These are phyloP conservation scores for Nomada fucata DNA, from an alignment of 2,888 invertebrate species.

Conservation along the genomic window DNA sequence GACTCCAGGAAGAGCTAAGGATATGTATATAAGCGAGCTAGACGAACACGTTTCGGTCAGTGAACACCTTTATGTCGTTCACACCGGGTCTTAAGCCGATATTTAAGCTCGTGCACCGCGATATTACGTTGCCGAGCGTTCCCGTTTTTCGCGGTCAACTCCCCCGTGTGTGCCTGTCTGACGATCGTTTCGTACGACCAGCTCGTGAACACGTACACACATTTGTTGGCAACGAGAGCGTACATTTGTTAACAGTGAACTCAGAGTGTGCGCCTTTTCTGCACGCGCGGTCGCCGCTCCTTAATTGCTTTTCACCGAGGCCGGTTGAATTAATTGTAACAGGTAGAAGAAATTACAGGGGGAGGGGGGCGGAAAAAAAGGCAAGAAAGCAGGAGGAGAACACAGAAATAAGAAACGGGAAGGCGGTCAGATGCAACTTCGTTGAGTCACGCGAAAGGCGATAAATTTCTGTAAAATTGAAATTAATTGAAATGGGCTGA, in stretches of 20 bases:
- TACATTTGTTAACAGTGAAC: slow-evolving; percentile 4
- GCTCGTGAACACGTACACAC: neutral
- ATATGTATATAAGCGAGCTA: slow-evolving; percentile 8
- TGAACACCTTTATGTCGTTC: slow-evolving; percentile 68
- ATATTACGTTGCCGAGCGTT: slow-evolving; percentile 36
- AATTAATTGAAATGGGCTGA: neutral
- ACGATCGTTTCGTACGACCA: slow-evolving; percentile 8
- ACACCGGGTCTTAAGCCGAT: slow-evolving; percentile 50
- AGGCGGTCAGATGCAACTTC: neutral
- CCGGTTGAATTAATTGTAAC: slow-evolving; percentile 20
- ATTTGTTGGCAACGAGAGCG: neutral
- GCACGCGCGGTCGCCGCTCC: neutral
- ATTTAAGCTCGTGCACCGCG: slow-evolving; percentile 43
- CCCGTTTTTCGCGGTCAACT: slow-evolving; percentile 57
- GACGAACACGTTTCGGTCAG: slow-evolving; percentile 64
- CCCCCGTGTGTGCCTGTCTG: slow-evolving; percentile 21
- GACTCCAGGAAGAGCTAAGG: slow-evolving; percentile 12
- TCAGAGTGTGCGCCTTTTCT: neutral
- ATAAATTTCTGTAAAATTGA: neutral
- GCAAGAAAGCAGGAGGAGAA: neutral
- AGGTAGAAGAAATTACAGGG: neutral
- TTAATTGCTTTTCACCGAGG: slow-evolving; percentile 15
- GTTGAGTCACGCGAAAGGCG: slow-evolving; percentile 5
- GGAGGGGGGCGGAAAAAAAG: neutral
- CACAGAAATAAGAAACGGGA: neutral